These are phyloP conservation scores for Pterois miles DNA, from an alignment of 2,797 vertebrate species.

Conservation along the genomic window DNA sequence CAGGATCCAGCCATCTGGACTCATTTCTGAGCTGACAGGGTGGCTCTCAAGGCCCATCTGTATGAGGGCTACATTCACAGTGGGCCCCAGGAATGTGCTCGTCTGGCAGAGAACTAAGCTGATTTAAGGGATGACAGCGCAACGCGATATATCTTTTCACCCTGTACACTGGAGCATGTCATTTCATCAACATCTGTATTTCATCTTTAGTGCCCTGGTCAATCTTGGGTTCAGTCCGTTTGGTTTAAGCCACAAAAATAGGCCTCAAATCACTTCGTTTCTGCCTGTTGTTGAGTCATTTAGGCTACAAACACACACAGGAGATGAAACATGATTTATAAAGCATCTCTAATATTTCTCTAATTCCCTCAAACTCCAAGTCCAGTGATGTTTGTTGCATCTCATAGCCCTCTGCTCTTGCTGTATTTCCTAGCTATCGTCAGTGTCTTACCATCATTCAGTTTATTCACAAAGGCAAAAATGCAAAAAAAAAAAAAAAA, in stretches of 20 bases:
- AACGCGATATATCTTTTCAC: conserved; percentile 65
- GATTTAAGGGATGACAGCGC: conserved; percentile 70
- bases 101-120: conserved; percentile 55
- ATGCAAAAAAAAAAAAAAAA: background rate
- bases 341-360: conserved; percentile 10
- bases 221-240: conserved; percentile 51
- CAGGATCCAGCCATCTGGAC: conserved; percentile 79
- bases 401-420: background rate
- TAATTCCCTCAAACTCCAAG: conserved; percentile 1
- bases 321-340: conserved; percentile 17
- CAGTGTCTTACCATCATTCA: background rate
- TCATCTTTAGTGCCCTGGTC: conserved; percentile 70
- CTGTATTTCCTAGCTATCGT: background rate
- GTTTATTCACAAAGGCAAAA: background rate
- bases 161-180: conserved; percentile 61
- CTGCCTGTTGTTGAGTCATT: conserved; percentile 39
- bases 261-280: conserved; percentile 39
- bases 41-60: conserved; percentile 68
- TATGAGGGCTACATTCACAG: conserved; percentile 63
- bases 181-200: conserved; percentile 80
- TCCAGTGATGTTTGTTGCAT: background rate
- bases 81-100: conserved; percentile 72
- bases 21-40: conserved; percentile 70
- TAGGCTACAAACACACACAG: conserved; percentile 30
- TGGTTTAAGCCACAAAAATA: conserved; percentile 41